A percentile compares a stretch with the other conserved stretches of the same genome.
Conservation (phyloP, 1,140 invertebrate species). For the Drosophila miranda region DNA sequence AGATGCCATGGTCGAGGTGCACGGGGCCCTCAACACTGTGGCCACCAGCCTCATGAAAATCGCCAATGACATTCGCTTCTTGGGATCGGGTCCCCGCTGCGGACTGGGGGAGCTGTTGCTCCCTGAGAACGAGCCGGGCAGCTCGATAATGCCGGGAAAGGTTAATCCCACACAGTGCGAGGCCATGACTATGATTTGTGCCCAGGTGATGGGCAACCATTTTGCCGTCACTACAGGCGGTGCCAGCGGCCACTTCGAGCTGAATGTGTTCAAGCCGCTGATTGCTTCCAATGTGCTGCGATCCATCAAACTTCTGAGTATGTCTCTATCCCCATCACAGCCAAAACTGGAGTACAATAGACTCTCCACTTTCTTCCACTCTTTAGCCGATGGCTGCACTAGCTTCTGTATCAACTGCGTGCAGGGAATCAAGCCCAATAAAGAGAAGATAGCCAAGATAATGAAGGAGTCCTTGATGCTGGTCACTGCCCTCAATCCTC, state of each 20-base stretch:
- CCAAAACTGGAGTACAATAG: background rate
- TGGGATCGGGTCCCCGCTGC: constrained; percentile 97
- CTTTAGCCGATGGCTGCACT: constrained; percentile 87
- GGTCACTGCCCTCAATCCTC: constrained; percentile 98
- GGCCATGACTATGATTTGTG: constrained; percentile 99
- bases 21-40: constrained; percentile 96
- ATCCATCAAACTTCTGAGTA: constrained; percentile 93
- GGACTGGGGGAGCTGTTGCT: constrained; percentile 96
- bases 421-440: constrained; percentile 93
- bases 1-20: constrained; percentile 97
- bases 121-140: constrained; percentile 99
- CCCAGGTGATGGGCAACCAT: constrained; percentile 99
- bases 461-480: constrained; percentile 98
- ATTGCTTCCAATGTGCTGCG: constrained; percentile 97
- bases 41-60: constrained; percentile 99
- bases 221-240: constrained; percentile 96
- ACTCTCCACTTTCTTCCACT: background rate
- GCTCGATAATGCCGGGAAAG: constrained; percentile 99
- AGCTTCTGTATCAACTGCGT: constrained; percentile 97
- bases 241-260: constrained; percentile 98
- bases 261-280: constrained; percentile 99
- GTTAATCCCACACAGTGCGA: constrained; percentile 99
- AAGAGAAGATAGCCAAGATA: constrained; percentile 90
- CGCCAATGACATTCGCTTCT: constrained; percentile 96
- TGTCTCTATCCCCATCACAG: constrained; percentile 41